Base-by-base conservation (phyloP, 2,113 vertebrate genomes). In the Psephotus haematonotus region DNA sequence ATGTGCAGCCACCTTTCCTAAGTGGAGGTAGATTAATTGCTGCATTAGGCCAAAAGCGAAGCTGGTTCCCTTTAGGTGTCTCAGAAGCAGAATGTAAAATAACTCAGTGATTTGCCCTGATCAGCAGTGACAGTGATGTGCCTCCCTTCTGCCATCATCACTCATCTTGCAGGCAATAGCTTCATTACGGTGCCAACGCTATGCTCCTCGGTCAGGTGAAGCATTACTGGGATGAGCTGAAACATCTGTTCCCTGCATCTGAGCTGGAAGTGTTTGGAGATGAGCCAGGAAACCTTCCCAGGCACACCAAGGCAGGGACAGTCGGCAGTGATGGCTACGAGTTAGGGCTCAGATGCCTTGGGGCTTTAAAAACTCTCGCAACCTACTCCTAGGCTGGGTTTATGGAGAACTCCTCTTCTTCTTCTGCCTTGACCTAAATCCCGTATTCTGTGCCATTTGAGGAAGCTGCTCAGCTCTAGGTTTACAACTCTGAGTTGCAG, bases 91-190 rank as follows among this genome's bases (percentile, higher is more conserved):
- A 55, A 88, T 53, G 77, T 78, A 22, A 92, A 88, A 78, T 71
- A 93, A 86, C 86, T 87, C 91, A 64, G 89, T 55, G 72, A 35
- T 94, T 83, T 93, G 90, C 88, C 88, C 90, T 94, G 92, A 92
- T 96, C 47, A 78, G 92, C 92, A 70, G 1, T 86, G 94, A 60
- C 94, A 67, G 60, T 68, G 89, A 92, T 77, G 31, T 53, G 46
- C 89, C 72, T 95, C 92, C 92, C 80, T 71, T 28, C 63, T 86
- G 95, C 92, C 89, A 89, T 84, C 89, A 69, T 92, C 59, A 87
- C 86, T 97, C 93, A 91, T 85, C 94, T 86, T 23, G 19, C 77
- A 39, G 60, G 83, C 88, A 93, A 82, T 74, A 82, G 96, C 92
- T 97, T 86, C 92, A 95, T 94, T 71, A 62, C 14, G 2, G 91